phyloP scores from a whole-genome alignment of 2,888 invertebrate species.

The Neocrepidodera transversa region DNA sequence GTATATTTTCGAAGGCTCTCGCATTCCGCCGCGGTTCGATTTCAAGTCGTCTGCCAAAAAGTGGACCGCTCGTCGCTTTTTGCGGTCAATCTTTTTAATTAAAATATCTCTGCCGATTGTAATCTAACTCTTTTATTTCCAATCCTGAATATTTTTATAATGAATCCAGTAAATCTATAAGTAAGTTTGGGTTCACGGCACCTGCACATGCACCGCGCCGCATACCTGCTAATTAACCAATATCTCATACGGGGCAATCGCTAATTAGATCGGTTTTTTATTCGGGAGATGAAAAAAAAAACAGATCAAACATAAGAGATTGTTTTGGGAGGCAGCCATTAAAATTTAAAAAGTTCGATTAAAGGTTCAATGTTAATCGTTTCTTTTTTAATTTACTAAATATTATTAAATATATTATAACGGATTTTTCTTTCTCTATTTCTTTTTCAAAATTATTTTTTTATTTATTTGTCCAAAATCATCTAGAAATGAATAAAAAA shows the following conservation, averaged over 20 bases:
- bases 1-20: slow-evolving; percentile 3
- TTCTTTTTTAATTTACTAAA: too few relatives aligned
- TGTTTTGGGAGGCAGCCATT: slow-evolving; percentile 21
- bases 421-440: too few relatives aligned
- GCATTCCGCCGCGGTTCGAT: slow-evolving; percentile 20
- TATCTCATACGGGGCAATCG: slow-evolving; percentile 42
- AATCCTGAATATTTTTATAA: slow-evolving; percentile 50
- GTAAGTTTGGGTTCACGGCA: slow-evolving; percentile 38
- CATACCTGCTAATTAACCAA: slow-evolving; percentile 49
- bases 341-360: slow-evolving; percentile 17
- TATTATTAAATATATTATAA: too few relatives aligned
- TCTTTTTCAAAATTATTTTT: too few relatives aligned
- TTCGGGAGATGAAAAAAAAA: slow-evolving; percentile 9
- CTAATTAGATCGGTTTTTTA: slow-evolving; percentile 38
- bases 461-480: too few relatives aligned
- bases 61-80: slow-evolving; percentile 36
- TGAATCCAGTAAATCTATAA: slow-evolving; percentile 50
- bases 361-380: neutral
- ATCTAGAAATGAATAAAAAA: too few relatives aligned
- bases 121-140: slow-evolving; percentile 50
- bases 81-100: slow-evolving; percentile 55
- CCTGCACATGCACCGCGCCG: slow-evolving; percentile 38
- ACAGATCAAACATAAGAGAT: slow-evolving; percentile 25
- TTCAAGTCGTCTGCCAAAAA: slow-evolving; percentile 23
- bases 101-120: slow-evolving; percentile 58